Conservation (phyloP, 2,797 vertebrate genomes). For the Spondyliosoma cantharus region DNA sequence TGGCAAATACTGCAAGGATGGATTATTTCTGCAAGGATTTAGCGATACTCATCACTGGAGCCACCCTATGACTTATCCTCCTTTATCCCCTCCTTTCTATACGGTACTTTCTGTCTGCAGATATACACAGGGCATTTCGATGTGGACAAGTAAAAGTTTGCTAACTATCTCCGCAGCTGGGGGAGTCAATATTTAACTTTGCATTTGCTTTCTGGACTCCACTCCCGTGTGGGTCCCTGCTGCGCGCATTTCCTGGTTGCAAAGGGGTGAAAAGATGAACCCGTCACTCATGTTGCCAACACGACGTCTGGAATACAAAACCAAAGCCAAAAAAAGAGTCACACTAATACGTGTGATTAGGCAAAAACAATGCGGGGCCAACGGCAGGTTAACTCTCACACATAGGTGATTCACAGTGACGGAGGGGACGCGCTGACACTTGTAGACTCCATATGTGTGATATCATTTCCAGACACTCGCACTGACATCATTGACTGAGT, state of each 20-base stretch:
- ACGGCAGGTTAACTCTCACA: constrained; percentile 2
- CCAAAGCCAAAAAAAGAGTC: background rate
- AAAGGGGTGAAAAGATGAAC: background rate
- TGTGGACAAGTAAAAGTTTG: constrained; percentile 27
- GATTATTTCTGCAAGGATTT: background rate
- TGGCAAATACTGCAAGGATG: constrained; percentile 8
- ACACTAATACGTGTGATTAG: background rate
- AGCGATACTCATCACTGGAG: background rate
- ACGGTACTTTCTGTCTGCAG: constrained; percentile 1
- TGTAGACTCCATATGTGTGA: constrained; percentile 27
- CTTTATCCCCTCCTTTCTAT: background rate
- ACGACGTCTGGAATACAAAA: background rate
- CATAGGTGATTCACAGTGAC: constrained; percentile 42
- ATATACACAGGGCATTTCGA: background rate
- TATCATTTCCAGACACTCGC: constrained; percentile 56
- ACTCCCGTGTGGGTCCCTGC: background rate
- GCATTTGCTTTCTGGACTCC: constrained; percentile 48
- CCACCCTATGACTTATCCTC: constrained; percentile 10
- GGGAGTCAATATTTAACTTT: constrained; percentile 64
- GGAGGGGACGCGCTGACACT: constrained; percentile 29
- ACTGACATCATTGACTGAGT: constrained; percentile 59
- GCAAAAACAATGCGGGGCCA: background rate
- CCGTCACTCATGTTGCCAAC: background rate
- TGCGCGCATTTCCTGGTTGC: background rate
- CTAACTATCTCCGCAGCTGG: background rate